Evolutionary conservation across 92 coral and sea anemone genomes (phyloP).

Genomic region (Pocillopora grandis): DNA sequence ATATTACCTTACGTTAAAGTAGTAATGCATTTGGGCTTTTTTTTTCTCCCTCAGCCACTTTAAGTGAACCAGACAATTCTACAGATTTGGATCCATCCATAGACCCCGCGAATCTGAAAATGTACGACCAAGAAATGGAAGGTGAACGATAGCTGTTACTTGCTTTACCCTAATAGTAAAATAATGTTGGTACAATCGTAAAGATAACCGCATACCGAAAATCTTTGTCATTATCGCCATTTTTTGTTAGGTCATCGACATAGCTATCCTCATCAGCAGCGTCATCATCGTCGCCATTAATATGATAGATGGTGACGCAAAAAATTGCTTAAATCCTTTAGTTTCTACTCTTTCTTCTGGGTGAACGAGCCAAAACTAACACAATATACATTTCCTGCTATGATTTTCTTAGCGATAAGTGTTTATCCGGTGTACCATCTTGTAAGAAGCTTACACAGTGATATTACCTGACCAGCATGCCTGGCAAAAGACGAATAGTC

Average conservation of each 20-base stretch:
- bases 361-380: no score
- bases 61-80: constrained; percentile 4
- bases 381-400: no score
- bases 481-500: neutral
- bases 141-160: neutral
- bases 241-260: no score
- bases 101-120: constrained; percentile 21
- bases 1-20: neutral
- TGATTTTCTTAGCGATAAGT: no score
- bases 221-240: no score
- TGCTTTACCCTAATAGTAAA: neutral
- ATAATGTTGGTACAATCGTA: neutral
- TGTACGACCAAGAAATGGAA: constrained; percentile 42
- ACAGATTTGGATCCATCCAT: neutral
- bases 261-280: no score
- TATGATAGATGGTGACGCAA: no score
- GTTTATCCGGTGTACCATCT: no score
- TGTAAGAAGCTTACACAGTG: no score
- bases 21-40: neutral
- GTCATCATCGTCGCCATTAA: no score
- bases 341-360: no score
- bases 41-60: neutral
- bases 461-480: neutral
- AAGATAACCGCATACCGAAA: neutral
- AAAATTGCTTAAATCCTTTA: no score